Evolutionary conservation across 2,888 invertebrate genomes (phyloP).

Genomic region (Arenicola marina): DNA sequence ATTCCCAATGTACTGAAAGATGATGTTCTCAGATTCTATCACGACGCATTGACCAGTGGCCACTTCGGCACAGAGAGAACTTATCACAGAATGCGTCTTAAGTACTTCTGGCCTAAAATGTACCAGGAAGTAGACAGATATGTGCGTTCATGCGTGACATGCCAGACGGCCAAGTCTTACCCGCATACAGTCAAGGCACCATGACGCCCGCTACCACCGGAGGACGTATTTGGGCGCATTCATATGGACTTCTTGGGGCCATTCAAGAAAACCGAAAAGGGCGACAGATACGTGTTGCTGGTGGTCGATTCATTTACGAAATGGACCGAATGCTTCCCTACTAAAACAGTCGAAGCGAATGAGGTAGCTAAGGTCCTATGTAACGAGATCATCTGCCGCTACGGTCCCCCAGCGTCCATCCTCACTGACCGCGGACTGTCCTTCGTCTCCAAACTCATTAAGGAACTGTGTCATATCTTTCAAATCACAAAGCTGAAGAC

Average conservation of each 20-base stretch:
- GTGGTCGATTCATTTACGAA: slow-evolving; percentile 23
- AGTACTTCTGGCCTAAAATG: slow-evolving; percentile 37
- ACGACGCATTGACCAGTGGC: slow-evolving; percentile 21
- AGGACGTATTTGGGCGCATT: slow-evolving; percentile 7
- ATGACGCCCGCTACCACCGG: slow-evolving; percentile 22
- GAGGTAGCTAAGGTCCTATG: not conserved
- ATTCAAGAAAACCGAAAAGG: slow-evolving; percentile 16
- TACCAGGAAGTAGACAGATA: slow-evolving; percentile 24
- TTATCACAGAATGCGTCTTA: slow-evolving; percentile 22
- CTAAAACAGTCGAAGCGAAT: not conserved
- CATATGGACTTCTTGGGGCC: slow-evolving; percentile 33
- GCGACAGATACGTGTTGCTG: slow-evolving; percentile 25
- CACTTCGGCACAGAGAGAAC: slow-evolving; percentile 33
- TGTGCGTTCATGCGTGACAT: slow-evolving; percentile 23
- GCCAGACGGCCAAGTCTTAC: slow-evolving; percentile 23
- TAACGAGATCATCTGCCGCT: not conserved
- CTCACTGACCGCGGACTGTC: not conserved
- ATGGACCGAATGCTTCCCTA: too few species aligned
- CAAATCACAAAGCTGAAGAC: not conserved
- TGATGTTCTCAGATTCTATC: slow-evolving; percentile 26
- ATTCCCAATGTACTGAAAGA: slow-evolving; percentile 16
- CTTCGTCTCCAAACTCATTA: not conserved
- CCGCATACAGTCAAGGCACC: slow-evolving; percentile 19
- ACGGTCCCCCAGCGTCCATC: not conserved
- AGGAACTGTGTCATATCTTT: not conserved